Conservation (phyloP, 2,113 vertebrate genomes). For the Irena cyanogastra region DNA sequence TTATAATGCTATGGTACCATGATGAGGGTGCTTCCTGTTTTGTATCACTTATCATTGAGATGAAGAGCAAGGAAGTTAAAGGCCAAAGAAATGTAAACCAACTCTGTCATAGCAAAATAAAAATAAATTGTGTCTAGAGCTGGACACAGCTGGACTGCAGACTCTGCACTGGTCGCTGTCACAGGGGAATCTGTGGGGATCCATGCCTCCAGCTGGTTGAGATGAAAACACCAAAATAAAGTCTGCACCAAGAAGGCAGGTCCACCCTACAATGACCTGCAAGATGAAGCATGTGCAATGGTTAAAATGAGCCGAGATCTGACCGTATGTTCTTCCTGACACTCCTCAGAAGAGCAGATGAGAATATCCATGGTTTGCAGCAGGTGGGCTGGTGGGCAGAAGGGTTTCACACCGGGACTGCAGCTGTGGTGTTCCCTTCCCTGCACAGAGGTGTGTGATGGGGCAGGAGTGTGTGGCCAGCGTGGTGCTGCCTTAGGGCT, state of each 20-base stretch:
- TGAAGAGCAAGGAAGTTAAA: not conserved
- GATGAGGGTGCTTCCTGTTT: not conserved
- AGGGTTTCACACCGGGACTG: accelerated
- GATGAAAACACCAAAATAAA: not conserved
- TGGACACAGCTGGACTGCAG: not conserved
- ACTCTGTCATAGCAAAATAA: not conserved
- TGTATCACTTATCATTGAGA: not conserved
- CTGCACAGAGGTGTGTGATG: not conserved
- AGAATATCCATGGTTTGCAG: not conserved
- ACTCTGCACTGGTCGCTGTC: not conserved
- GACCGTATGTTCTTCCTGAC: not conserved
- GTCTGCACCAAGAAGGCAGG: not conserved
- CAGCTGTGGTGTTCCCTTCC: not conserved
- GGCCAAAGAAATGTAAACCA: not conserved
- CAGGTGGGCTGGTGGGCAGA: not conserved
- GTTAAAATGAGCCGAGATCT: not conserved
- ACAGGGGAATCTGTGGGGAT: not conserved
- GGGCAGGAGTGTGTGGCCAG: not conserved
- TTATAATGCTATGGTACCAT: not conserved
- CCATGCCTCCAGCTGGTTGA: not conserved
- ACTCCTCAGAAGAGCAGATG: not conserved
- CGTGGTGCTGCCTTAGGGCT: accelerated
- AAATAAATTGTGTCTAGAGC: not conserved
- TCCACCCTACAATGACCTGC: not conserved
- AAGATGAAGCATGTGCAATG: not conserved